Base-by-base conservation (phyloP, 2,797 vertebrate species). In the Pipistrellus nathusii region DNA sequence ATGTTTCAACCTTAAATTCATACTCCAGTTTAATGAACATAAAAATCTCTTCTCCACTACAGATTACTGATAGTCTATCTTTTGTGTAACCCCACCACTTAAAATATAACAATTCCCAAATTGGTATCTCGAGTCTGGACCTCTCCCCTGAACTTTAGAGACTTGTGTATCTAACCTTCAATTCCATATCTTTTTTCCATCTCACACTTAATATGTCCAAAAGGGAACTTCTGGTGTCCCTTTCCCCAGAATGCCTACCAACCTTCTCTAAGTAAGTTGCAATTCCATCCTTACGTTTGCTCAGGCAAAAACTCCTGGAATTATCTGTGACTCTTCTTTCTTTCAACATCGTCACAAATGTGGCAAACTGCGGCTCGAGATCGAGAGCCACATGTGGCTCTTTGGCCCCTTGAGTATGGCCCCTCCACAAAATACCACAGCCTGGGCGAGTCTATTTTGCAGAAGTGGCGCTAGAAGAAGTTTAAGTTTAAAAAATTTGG, bases 1-100 rank as follows among this genome's bases (percentile, higher is more conserved):
- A 18, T 44, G 13, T 76, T 95, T 93, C 71, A 66, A 82, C 8
- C 41, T 81, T 76, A 84, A 68, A 66, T 76, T 88, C 76, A 88
- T 44, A 66, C 25, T 57, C 53, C 25, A 81, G 75, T 17, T 88
- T 72, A 76, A 41, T 17, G 12, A 87, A 84, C n/a, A 83, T 27
- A 78, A 89, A 83, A 57, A 57, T 84, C 57, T 92, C 85, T 76
- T 27, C 30, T 73, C 86, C 66, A 66, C 38, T 30, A 30, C 18
- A 73, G 53, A 92, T 73, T 32, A 59, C 20, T 85, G 59, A 38
- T n/a, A 76, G 62, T 85, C 11, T 90, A 51, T 72, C 25, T 76
- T 73, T 57, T 25, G 1, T 38, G 17, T 73, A 78, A 88, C 21
- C 6, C 35, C 1, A 62, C 30, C 77, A 69, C 32, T 64, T 71